phyloP scores from a whole-genome alignment of 2,888 invertebrate species.

The Bellardia pandia region DNA sequence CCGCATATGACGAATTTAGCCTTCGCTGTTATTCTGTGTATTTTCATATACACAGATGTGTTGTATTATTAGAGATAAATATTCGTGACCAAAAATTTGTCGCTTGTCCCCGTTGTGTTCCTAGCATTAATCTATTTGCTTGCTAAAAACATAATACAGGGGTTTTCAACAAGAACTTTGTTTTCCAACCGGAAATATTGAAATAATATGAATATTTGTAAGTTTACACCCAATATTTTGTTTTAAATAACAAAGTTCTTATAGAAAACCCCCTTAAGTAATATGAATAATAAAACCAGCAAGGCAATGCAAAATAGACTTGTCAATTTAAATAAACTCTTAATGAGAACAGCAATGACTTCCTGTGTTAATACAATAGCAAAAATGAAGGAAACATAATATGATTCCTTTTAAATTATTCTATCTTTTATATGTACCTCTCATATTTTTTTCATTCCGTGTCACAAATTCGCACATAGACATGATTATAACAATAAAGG shows the following conservation, averaged over 20 bases:
- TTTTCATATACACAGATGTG: too few relatives aligned
- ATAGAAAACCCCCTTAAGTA: background rate
- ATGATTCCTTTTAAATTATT: constrained; percentile 32
- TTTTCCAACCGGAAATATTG: too few relatives aligned
- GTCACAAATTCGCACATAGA: background rate
- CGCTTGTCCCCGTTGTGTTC: too few relatives aligned
- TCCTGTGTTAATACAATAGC: constrained; percentile 24
- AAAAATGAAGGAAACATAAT: constrained; percentile 19
- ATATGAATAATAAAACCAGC: background rate
- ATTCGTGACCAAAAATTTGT: too few relatives aligned
- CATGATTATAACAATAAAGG: constrained; percentile 49
- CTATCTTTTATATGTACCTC: background rate
- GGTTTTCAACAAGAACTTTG: too few relatives aligned
- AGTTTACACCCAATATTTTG: too few relatives aligned
- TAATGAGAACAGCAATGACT: constrained; percentile 47
- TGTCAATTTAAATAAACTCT: constrained; percentile 52
- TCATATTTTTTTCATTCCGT: background rate
- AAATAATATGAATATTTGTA: too few relatives aligned
- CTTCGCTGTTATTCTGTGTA: too few relatives aligned
- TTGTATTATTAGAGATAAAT: too few relatives aligned
- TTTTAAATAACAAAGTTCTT: background rate
- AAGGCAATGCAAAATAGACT: constrained; percentile 15
- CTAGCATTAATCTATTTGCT: too few relatives aligned
- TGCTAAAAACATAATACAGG: too few relatives aligned
- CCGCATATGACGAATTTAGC: too few relatives aligned